Evolutionary conservation across 1,140 invertebrate species (phyloP).

Genomic region (Dryas iulia): DNA sequence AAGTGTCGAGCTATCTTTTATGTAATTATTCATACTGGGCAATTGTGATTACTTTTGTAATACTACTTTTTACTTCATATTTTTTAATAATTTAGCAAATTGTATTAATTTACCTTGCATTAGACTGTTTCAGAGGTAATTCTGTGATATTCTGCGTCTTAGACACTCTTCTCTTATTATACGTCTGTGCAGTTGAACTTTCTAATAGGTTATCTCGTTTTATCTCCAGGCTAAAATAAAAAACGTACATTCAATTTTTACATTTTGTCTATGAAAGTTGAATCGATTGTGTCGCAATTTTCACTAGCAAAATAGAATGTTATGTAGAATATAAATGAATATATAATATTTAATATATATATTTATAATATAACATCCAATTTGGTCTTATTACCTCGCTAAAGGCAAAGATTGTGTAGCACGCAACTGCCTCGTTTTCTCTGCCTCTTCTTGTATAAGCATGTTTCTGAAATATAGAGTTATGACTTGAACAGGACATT

Average conservation of each 20-base stretch:
- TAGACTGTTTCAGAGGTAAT: slow-evolving; percentile 54
- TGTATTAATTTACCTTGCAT: slow-evolving; percentile 47
- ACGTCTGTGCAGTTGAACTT: slow-evolving; percentile 58
- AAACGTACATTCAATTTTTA: too few relatives aligned
- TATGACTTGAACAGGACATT: neutral
- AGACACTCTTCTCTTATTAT: slow-evolving; percentile 80
- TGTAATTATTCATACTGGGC: too few relatives aligned
- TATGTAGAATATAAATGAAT: too few relatives aligned
- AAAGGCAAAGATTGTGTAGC: slow-evolving; percentile 73
- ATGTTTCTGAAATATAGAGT: slow-evolving; percentile 52
- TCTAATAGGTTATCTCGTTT: slow-evolving; percentile 77
- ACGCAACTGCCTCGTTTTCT: slow-evolving; percentile 65
- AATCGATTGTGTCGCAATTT: too few relatives aligned
- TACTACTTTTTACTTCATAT: too few relatives aligned
- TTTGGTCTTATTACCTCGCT: slow-evolving; percentile 47
- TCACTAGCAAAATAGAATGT: too few relatives aligned
- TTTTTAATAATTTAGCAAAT: too few relatives aligned
- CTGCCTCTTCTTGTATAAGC: slow-evolving; percentile 59
- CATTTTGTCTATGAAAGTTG: too few relatives aligned
- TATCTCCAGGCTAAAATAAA: slow-evolving; percentile 54
- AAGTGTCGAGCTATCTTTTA: too few relatives aligned
- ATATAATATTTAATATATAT: neutral
- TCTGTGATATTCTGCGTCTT: slow-evolving; percentile 79
- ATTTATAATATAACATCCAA: too few relatives aligned
- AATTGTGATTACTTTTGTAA: too few relatives aligned